phyloP scores from a whole-genome alignment of 2,113 vertebrate species.

The Candoia aspera region DNA sequence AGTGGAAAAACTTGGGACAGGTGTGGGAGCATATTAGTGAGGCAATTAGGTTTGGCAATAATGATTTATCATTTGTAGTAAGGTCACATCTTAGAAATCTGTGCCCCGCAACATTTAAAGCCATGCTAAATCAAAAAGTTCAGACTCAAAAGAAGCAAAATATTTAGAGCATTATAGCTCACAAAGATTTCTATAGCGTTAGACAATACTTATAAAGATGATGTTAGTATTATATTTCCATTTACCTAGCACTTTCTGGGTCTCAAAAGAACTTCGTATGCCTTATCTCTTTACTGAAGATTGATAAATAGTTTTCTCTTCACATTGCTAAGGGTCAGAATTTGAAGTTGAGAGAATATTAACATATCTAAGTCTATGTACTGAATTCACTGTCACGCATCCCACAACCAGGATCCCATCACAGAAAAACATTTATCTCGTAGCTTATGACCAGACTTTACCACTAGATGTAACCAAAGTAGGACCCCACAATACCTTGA shows the following conservation, averaged over 20 bases:
- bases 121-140: conserved; percentile 56
- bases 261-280: neutral
- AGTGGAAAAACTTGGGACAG: conserved; percentile 59
- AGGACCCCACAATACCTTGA: neutral
- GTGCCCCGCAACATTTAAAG: conserved; percentile 47
- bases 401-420: neutral
- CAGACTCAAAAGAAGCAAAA: conserved; percentile 46
- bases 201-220: neutral
- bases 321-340: neutral
- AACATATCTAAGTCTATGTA: neutral
- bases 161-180: neutral
- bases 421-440: neutral
- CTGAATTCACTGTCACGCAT: neutral
- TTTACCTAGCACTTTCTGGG: neutral
- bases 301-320: neutral
- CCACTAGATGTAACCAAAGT: neutral
- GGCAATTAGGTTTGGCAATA: conserved; percentile 71
- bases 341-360: neutral
- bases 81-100: conserved; percentile 65
- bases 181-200: neutral
- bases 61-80: conserved; percentile 69
- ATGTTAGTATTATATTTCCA: neutral
- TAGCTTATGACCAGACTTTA: neutral
- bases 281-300: neutral
- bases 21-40: conserved; percentile 69